These are phyloP conservation scores for Xestobium rufovillosum DNA, from an alignment of 2,888 invertebrate species.

Conservation along the genomic window DNA sequence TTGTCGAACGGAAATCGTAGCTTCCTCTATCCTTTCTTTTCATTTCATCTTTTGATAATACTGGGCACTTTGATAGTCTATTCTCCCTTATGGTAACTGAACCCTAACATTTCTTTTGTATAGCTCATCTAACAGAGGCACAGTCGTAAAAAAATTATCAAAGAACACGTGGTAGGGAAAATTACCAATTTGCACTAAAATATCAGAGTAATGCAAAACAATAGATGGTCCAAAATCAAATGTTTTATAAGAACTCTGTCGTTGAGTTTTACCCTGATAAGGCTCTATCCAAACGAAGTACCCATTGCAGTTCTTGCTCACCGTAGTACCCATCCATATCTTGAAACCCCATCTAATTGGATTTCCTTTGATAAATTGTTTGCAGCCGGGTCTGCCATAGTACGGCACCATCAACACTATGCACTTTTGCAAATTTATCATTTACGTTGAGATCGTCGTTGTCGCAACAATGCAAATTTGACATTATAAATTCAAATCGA, in stretches of 20 bases:
- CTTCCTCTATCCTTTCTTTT: conserved; percentile 17
- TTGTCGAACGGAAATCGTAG: conserved; percentile 14
- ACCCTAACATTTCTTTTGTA: conserved; percentile 7
- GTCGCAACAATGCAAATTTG: conserved; percentile 1
- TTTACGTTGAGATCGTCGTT: conserved; percentile 20
- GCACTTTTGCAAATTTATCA: conserved; percentile 30
- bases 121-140: background rate
- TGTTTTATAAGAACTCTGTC: conserved; percentile 18
- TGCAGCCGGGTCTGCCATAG: conserved; percentile 21
- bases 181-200: too few species aligned
- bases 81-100: conserved; percentile 16
- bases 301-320: too few species aligned
- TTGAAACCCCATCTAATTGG: conserved; percentile 20
- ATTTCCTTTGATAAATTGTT: conserved; percentile 29
- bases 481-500: background rate
- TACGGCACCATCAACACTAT: conserved; percentile 24
- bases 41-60: conserved; percentile 3
- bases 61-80: conserved; percentile 10
- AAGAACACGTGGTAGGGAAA: conserved; percentile 4
- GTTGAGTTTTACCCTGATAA: conserved; percentile 20
- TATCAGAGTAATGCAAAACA: conserved; percentile 15
- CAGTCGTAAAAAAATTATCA: conserved; percentile 6
- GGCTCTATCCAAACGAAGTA: conserved; percentile 23
- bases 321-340: conserved; percentile 19
- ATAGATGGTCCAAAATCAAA: conserved; percentile 17